Evolutionary conservation across 2,888 invertebrate genomes (phyloP).

Genomic region (Amiota mariae): DNA sequence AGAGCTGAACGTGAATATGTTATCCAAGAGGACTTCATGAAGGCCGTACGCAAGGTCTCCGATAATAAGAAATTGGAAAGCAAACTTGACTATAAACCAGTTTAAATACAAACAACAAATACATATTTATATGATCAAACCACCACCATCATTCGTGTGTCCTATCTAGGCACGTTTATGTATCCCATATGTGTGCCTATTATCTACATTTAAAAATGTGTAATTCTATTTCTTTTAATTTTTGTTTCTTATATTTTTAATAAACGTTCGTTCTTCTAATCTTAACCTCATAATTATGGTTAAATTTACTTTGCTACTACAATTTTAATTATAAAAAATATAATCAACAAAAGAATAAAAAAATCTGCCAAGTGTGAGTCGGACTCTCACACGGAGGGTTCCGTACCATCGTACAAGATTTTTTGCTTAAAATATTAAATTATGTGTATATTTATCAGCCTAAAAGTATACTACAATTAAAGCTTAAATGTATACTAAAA

Average conservation of each 20-base stretch:
- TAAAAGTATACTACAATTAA: no score
- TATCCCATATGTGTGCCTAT: slow-evolving; percentile 4
- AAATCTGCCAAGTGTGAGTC: no score
- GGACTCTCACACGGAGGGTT: no score
- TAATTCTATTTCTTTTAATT: slow-evolving; percentile 37
- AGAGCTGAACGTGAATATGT: slow-evolving; percentile 96
- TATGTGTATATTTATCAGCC: no score
- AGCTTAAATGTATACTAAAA: no score
- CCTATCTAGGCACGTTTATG: no score
- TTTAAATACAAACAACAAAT: slow-evolving; percentile 78
- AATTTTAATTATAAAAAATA: background rate
- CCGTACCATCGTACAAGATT: no score
- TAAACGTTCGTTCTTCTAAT: background rate
- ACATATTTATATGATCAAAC: slow-evolving; percentile 12
- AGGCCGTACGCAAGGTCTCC: slow-evolving; percentile 98
- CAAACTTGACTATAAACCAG: slow-evolving; percentile 98
- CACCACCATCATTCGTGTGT: slow-evolving; percentile 7
- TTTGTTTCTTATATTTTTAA: slow-evolving; percentile 13
- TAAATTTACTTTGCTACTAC: background rate
- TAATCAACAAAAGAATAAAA: background rate
- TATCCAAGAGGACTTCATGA: slow-evolving; percentile 99
- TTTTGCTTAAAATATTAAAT: no score
- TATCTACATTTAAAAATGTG: slow-evolving; percentile 35
- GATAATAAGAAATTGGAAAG: slow-evolving; percentile 99
- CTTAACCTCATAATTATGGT: background rate